Conservation (phyloP, 2,888 invertebrate species). For the Esperia sulphurella region DNA sequence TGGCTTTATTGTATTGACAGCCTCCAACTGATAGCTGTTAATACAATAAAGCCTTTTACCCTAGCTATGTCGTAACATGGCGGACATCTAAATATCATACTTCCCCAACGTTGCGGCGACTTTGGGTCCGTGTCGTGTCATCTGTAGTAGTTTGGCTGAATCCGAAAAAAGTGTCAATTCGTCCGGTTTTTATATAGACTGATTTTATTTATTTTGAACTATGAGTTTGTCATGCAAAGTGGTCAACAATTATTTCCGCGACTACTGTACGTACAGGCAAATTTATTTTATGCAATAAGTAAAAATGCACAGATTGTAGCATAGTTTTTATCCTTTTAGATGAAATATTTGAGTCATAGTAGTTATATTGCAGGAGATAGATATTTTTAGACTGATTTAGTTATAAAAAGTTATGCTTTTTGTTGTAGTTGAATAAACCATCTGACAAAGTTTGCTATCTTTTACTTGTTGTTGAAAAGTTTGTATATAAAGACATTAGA, state of each 20-base stretch:
- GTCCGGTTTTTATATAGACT: too few species aligned
- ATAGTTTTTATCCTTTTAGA: constrained; percentile 59
- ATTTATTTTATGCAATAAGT: background rate
- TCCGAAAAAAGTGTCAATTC: too few species aligned
- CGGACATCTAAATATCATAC: too few species aligned
- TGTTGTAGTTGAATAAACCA: constrained; percentile 77
- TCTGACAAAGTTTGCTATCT: constrained; percentile 44
- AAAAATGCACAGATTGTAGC: constrained; percentile 36
- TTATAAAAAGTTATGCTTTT: constrained; percentile 77
- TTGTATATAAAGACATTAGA: constrained; percentile 4
- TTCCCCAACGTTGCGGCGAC: too few species aligned
- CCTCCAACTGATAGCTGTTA: too few species aligned
- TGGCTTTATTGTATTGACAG: too few species aligned
- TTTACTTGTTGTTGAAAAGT: constrained; percentile 16
- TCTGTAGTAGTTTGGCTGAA: too few species aligned
- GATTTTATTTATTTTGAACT: too few species aligned
- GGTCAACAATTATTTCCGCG: background rate
- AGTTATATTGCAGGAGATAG: constrained; percentile 63
- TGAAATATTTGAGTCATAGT: constrained; percentile 61
- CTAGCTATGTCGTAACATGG: too few species aligned
- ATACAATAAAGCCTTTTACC: too few species aligned
- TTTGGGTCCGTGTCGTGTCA: too few species aligned
- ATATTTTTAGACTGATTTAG: constrained; percentile 80
- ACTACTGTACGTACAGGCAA: background rate
- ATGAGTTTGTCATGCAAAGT: background rate